Percentiles rank a stretch among this genome's conserved stretches.
These are phyloP conservation scores for Drosophila lacteicornis DNA, from an alignment of 1,140 invertebrate genomes.

Conservation along the genomic window DNA sequence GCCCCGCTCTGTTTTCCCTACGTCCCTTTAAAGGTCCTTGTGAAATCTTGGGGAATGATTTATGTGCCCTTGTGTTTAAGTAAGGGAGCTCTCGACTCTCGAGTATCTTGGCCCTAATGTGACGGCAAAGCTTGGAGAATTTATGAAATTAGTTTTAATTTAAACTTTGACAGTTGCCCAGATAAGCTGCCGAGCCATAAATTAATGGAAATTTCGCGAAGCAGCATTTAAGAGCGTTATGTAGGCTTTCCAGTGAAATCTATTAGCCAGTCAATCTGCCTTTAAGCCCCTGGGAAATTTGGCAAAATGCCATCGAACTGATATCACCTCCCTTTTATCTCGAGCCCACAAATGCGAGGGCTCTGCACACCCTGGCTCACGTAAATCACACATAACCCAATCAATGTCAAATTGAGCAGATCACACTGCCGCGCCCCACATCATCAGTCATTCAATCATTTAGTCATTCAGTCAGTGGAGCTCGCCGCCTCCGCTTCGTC, in stretches of 20 bases:
- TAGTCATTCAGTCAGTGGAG: conserved; percentile 16
- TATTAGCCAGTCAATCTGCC: conserved; percentile 14
- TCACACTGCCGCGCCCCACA: conserved; percentile 37
- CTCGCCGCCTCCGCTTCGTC: neutral
- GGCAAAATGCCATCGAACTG: conserved; percentile 14
- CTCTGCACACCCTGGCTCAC: neutral
- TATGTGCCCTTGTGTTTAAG: conserved; percentile 43
- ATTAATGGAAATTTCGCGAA: conserved; percentile 10
- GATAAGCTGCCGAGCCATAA: conserved; percentile 25
- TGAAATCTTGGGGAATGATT: conserved; percentile 49
- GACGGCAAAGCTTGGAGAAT: conserved; percentile 14
- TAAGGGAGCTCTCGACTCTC: neutral
- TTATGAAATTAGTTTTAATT: conserved; percentile 53
- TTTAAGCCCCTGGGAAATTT: conserved; percentile 9
- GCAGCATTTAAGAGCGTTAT: neutral
- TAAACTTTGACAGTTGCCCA: conserved; percentile 37
- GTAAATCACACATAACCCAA: conserved; percentile 71
- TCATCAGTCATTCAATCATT: conserved; percentile 40
- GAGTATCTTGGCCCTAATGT: conserved; percentile 14
- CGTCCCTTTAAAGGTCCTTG: neutral
- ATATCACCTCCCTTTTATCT: conserved; percentile 15
- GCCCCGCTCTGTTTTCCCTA: neutral
- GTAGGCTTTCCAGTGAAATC: conserved; percentile 21
- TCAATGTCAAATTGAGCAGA: conserved; percentile 74
- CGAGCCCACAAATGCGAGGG: neutral